Evolutionary conservation across 1,140 invertebrate species (phyloP), one percentile per base, ranked within the genome.

Genomic region (Bombus impatiens): DNA sequence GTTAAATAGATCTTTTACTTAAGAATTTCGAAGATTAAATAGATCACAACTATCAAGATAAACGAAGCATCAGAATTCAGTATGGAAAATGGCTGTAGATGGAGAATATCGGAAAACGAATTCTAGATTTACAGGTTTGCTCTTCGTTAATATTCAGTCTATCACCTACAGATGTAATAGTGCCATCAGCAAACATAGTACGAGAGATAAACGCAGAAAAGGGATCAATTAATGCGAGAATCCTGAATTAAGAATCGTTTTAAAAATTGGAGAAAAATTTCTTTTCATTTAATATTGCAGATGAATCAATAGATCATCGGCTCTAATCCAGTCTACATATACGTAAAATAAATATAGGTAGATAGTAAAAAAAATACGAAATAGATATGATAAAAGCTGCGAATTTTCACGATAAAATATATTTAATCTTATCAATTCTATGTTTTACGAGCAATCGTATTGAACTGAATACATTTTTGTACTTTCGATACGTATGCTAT

Each of bases 121-220:
- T 76, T 28, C 32, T 28, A 25, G 32, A 76, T 76, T 76, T 47
- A 35, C 47, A 57, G 10, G 74, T 57, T 76, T 47, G 47, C 12
- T 35, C 44, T 53, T 76, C 47, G 53, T 76, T 76, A 76, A 57
- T 76, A 76, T 76, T 76, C 42, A 76, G 22, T 76, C 47, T 76
- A 57, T 37, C n/a, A 9, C 12, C 28, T 32, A 37, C 32, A 75
- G 32, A 75, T 75, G 72, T 53, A 75, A 53, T 75, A 47, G 44
- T 1, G 42, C 13, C n/a, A 42, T 76, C 47, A 32, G 74, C 35
- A 76, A 76, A 76, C 74, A 76, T 57, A 37, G 47, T 76, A 37
- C 2, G 74, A 76, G 32, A 13, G 44, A 76, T 76, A 13, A 76
- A 76, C 35, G 74, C 12, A 35, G 74, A 57, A 57, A 35, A 47